Evolutionary conservation across 2,113 vertebrate genomes (phyloP).

Genomic region (Festucalex cinctus): DNA sequence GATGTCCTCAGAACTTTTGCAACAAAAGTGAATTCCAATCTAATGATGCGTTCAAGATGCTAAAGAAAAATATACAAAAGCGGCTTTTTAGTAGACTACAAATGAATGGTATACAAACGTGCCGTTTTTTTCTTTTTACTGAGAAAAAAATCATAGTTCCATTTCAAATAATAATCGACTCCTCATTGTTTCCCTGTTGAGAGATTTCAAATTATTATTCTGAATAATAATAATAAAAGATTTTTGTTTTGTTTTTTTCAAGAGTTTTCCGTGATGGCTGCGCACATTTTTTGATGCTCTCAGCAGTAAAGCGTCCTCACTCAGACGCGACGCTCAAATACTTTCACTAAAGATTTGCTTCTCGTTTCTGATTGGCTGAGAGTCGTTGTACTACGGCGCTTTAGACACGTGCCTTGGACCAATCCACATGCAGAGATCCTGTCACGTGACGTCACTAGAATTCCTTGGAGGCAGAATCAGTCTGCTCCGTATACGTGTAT

Average conservation of each 20-base stretch:
- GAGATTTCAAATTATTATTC: background rate
- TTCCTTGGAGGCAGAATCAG: conserved; percentile 34
- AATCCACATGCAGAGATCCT: conserved; percentile 63
- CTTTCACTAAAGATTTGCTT: conserved; percentile 86
- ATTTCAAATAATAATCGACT: conserved; percentile 19
- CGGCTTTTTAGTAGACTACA: background rate
- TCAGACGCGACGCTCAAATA: conserved; percentile 80
- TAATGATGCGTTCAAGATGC: background rate
- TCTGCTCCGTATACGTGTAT: conserved; percentile 18
- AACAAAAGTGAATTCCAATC: conserved; percentile 29
- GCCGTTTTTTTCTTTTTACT: conserved; percentile 55
- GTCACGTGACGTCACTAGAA: conserved; percentile 76
- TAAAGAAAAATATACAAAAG: background rate
- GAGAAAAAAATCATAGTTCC: conserved; percentile 64
- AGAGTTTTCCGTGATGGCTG: conserved; percentile 11
- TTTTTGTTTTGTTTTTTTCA: background rate
- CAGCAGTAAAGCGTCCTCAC: conserved; percentile 50
- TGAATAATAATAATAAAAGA: background rate
- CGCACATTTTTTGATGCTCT: conserved; percentile 26
- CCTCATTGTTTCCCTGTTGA: conserved; percentile 4
- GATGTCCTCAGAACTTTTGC: conserved; percentile 39
- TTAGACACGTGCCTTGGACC: conserved; percentile 91
- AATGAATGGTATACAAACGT: conserved; percentile 21
- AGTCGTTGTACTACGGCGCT: conserved; percentile 69
- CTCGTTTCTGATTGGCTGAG: conserved; percentile 84